A percentile compares a stretch with the other conserved stretches of the same genome.
These are phyloP conservation scores for Sphenopsis melanotis DNA, from an alignment of 2,797 vertebrate genomes.

Conservation along the genomic window DNA sequence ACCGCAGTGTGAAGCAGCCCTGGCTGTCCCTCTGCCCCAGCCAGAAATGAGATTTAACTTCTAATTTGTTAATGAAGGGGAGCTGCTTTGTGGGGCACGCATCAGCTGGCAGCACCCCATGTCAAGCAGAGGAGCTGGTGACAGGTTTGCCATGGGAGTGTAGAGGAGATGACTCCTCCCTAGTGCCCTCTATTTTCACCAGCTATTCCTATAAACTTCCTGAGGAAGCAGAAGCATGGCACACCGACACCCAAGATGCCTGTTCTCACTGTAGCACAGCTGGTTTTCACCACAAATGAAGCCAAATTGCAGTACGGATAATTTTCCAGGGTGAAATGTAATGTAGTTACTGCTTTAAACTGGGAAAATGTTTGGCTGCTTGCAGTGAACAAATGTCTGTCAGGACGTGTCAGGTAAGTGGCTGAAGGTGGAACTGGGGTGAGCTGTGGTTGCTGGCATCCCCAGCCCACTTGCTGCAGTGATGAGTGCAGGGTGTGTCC, in stretches of 20 bases:
- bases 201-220: background rate
- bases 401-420: background rate
- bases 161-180: background rate
- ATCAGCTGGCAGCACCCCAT: background rate
- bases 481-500: background rate
- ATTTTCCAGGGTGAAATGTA: background rate
- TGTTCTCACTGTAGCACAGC: accelerated
- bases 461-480: accelerated
- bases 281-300: background rate
- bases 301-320: background rate
- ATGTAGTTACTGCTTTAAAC: background rate
- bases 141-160: background rate
- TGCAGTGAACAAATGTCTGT: accelerated
- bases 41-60: background rate
- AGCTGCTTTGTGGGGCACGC: accelerated
- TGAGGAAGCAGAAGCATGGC: background rate
- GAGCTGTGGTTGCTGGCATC: accelerated
- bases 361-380: background rate
- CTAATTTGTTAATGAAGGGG: background rate
- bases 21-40: background rate
- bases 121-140: background rate
- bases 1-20: accelerated
- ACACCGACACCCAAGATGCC: accelerated
- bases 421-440: background rate
- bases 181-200: background rate